Evolutionary conservation across 2,888 invertebrate species (phyloP), one percentile per base, ranked within the genome.

Genomic region (Hirtodrosophila cameraria): DNA sequence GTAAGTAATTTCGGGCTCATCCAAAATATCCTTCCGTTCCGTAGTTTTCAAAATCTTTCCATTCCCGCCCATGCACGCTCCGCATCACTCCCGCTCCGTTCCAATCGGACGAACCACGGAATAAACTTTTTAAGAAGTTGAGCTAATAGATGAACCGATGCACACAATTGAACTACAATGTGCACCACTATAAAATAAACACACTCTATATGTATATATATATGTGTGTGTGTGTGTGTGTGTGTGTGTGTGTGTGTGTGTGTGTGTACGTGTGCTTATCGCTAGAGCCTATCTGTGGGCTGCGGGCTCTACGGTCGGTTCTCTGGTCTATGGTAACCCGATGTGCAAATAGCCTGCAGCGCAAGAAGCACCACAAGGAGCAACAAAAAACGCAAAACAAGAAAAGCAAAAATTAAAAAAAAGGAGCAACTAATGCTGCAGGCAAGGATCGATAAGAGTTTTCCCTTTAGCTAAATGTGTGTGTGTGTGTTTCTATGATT

Each of bases 291-390:
- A 60, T 72, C 73, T 59, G 31, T 31, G 31, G 18, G 9, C 31
- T 62, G 33, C 25, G 43, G 53, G n/a, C n/a, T n/a, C n/a, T n/a
- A n/a, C n/a, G n/a, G n/a, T n/a, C n/a, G n/a, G n/a, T n/a, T n/a
- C n/a, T n/a, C n/a, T n/a, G n/a, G 38, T 46, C 48, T 45, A 28
- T 43, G 54, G 72, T 70, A 71, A 70, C 73, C 73, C 70, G 46
- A 72, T 65, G 73, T 70, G 73, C 61, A 72, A 72, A 72, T 55
- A 72, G 67, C 72, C 69, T 60, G 60, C 72, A 72, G 72, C 36
- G 60, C n/a, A n/a, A n/a, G n/a, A n/a, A 27, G 52, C 70, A 57
- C 63, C 18, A 63, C 69, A 54, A 42, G 38, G 27, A 36, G 20
- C 31, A 31, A 16, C 30, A 12, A 4, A 28, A 49, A 42, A n/a